phyloP scores from a whole-genome alignment of 2,888 invertebrate genomes.

The Polylopha cassiicola region DNA sequence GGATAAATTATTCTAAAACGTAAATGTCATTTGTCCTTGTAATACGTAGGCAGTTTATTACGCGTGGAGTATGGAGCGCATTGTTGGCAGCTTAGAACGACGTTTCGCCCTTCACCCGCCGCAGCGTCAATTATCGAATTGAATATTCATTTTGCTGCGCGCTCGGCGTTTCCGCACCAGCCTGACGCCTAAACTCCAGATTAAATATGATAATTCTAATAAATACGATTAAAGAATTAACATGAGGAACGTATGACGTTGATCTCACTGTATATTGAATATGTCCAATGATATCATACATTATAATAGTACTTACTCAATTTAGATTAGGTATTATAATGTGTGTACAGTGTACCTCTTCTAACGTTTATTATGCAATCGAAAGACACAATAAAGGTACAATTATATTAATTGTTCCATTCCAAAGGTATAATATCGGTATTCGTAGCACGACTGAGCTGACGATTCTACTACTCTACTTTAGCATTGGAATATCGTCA shows the following conservation, averaged over 20 bases:
- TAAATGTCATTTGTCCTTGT: constrained; percentile 6
- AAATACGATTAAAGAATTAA: background rate
- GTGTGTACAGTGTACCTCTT: too few species aligned
- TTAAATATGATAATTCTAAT: constrained; percentile 11
- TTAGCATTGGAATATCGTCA: too few species aligned
- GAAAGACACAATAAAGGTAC: too few species aligned
- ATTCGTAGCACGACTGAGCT: too few species aligned
- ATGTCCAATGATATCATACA: too few species aligned
- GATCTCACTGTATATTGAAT: background rate
- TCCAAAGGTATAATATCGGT: too few species aligned
- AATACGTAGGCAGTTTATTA: constrained; percentile 2
- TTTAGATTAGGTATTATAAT: too few species aligned
- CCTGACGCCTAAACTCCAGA: constrained; percentile 1
- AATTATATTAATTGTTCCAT: too few species aligned
- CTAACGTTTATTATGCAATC: too few species aligned
- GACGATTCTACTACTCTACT: too few species aligned
- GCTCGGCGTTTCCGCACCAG: constrained; percentile 1
- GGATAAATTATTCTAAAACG: constrained; percentile 9
- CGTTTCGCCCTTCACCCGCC: constrained; percentile 1
- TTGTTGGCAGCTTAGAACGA: constrained; percentile 8
- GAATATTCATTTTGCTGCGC: constrained; percentile 15
- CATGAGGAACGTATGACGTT: background rate
- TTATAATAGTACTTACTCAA: too few species aligned
- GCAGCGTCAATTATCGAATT: constrained; percentile 9
- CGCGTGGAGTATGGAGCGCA: background rate